Base-by-base conservation (phyloP, 2,113 vertebrate species). In the Axis porcinus region DNA sequence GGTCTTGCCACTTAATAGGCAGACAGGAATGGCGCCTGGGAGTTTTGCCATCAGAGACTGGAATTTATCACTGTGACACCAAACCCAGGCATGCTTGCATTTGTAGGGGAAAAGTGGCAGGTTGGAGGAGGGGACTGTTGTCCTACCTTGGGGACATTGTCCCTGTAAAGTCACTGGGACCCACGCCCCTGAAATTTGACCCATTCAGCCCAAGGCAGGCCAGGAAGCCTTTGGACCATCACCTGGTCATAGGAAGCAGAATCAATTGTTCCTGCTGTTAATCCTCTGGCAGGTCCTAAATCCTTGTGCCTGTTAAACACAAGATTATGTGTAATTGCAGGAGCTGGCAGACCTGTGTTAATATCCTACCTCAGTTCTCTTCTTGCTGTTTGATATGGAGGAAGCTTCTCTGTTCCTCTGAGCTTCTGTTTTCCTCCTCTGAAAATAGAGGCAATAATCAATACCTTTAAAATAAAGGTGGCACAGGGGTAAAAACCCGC, bases 1-100 rank as follows among this genome's bases (percentile, higher is more conserved):
- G 95, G 93, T 82, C 93, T 97, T 95, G 60, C 47, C 45, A 74
- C 47, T 96, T 96, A 96, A 79, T 82, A 95, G 95, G 86, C 78
- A 79, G 91, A n/a, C 70, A 86, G 89, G 83, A 47, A 83, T 95
- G 88, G 76, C 86, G 47, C 85, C 30, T 3, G 0, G 55, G 94
- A 98, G 76, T 70, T 95, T 96, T 86, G 85, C 58, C 67, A 81
- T 70, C 40, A 74, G 94, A 97, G 83, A 88, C 43, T 67, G 55
- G 90, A 91, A 90, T 96, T 96, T 96, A 89, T 95, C 76, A 64
- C 55, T 57, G 40, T 82, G 64, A 78, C 58, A 52, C 16, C 47
- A 85, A 45, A 28, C n/a, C n/a, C 52, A 94, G 60, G 92, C 33
- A 85, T 11, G 43, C 33, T 30, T 55, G 43, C 47, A 8, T 97